These are phyloP conservation scores for Oscheius onirici DNA, from an alignment of 2,888 invertebrate genomes.

Conservation along the genomic window DNA sequence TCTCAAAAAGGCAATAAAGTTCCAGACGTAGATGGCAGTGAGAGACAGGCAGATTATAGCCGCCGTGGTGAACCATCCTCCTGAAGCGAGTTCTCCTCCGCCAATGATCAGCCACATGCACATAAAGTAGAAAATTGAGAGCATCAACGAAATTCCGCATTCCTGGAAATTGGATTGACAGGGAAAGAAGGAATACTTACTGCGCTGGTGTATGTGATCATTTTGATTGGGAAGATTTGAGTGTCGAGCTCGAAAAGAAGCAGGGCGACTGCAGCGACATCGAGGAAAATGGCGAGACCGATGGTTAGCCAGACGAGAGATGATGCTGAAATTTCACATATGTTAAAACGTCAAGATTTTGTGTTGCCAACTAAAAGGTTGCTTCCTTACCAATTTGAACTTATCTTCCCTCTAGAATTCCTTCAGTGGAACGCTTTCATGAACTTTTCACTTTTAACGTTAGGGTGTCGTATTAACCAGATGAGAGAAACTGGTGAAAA, in stretches of 20 bases:
- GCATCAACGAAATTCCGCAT: constrained; percentile 10
- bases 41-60: constrained; percentile 10
- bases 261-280: background rate
- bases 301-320: constrained; percentile 17
- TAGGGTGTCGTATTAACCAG: too few species aligned
- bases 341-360: too few species aligned
- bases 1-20: constrained; percentile 17
- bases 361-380: too few species aligned
- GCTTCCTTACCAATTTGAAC: too few species aligned
- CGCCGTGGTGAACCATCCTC: constrained; percentile 20
- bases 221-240: constrained; percentile 17
- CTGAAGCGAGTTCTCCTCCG: background rate
- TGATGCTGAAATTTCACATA: constrained; percentile 1
- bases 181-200: constrained; percentile 2
- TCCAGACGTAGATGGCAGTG: background rate
- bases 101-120: constrained; percentile 27
- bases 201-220: constrained; percentile 16
- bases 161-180: constrained; percentile 11
- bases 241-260: constrained; percentile 21
- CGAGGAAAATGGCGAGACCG: constrained; percentile 11
- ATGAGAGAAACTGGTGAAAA: too few species aligned
- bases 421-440: too few species aligned
- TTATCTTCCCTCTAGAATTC: too few species aligned
- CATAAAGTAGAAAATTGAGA: constrained; percentile 30
- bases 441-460: too few species aligned